Evolutionary conservation across 2,113 vertebrate species (phyloP).

Genomic region (Actenoides hombroni): DNA sequence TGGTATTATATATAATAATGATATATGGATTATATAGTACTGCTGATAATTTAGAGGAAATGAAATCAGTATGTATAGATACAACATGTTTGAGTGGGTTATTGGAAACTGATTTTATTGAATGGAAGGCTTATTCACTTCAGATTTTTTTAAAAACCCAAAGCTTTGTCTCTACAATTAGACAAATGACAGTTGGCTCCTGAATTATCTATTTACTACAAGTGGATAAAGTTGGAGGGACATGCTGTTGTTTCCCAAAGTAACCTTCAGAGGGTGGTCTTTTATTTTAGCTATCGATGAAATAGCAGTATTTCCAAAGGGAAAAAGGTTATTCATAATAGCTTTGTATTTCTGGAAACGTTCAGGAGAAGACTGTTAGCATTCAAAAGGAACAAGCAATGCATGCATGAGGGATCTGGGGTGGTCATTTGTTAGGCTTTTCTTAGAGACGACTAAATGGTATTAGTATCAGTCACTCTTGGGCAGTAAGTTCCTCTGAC

Average conservation of each 20-base stretch:
- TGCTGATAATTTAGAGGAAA: background rate
- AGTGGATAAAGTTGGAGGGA: background rate
- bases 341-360: background rate
- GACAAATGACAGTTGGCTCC: background rate
- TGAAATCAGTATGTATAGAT: background rate
- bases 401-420: rapidly evolving
- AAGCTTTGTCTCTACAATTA: background rate
- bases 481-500: background rate
- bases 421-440: background rate
- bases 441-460: background rate
- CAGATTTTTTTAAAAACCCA: background rate
- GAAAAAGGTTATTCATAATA: background rate
- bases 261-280: background rate
- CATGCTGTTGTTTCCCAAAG: background rate
- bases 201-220: background rate
- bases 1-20: background rate
- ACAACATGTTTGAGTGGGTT: background rate
- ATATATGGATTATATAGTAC: background rate
- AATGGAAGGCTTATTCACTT: background rate
- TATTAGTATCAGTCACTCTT: background rate
- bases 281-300: background rate
- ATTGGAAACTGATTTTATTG: background rate
- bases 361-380: background rate
- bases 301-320: background rate
- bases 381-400: background rate